Base-by-base conservation (phyloP, 2,888 invertebrate genomes). In the Sarcophaga carnaria region DNA sequence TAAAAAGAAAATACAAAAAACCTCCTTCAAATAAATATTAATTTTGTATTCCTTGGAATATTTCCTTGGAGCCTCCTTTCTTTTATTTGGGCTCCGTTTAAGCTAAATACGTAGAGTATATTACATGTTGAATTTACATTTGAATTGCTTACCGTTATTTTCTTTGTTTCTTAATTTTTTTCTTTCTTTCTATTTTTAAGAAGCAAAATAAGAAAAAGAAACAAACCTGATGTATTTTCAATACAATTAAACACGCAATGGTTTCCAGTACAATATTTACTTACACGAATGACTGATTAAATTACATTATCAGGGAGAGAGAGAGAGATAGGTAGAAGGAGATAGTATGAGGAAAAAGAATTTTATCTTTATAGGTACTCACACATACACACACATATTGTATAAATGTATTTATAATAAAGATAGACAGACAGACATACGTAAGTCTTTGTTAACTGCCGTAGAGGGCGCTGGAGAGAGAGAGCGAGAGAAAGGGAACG, bases 221-320 rank as follows among this genome's bases (percentile, higher is more conserved):
- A 62, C n/a, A 62, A 69, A 64, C 37, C 27, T 82, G n/a, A 77
- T 77, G 71, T 82, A 82, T 77, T 82, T 80, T 66, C 79, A 80
- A 84, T 84, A 76, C 64, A 84, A 80, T 84, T 84, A 80, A 80
- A 79, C 83, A 84, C 83, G 83, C 83, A 84, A 84, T 84, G 75
- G 70, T 71, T 71, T 70, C 25, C 20, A 75, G 64, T 75, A 84
- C 64, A 75, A 79, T 69, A 78, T 74, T 70, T 66, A 69, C 67
- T 69, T 72, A 62, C 62, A 83, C 62, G 74, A 83, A 78, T 78
- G 67, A 69, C 47, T 78, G 60, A 67, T 47, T 66, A 66, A 74
- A 54, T 66, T 66, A 54, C 54, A 17, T 12, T 54, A 54, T 54
- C 12, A 49, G 3, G 17, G 54, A 54, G 14, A 14, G 20, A 14